Percentiles rank a stretch among this genome's conserved stretches.
Evolutionary conservation across 2,113 vertebrate genomes (phyloP).

Genomic region (Periophthalmodon schlosseri): DNA sequence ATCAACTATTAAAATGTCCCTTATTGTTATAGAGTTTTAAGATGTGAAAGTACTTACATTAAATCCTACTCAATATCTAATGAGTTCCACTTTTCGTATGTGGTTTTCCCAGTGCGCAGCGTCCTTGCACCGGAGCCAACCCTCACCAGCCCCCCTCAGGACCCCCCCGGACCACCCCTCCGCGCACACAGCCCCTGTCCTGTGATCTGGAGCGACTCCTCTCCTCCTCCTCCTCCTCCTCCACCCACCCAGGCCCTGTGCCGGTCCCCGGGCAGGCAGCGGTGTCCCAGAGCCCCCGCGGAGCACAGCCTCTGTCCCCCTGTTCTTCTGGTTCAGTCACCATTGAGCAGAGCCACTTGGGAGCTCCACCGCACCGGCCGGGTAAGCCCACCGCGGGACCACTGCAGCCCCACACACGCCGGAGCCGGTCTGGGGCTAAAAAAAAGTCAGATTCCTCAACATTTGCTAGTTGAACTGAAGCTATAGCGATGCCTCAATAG

Average conservation of each 20-base stretch:
- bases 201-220: conserved; percentile 64
- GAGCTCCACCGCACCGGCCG: conserved; percentile 47
- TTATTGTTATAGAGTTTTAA: too few relatives aligned
- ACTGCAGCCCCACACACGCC: conserved; percentile 11
- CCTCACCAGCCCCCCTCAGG: conserved; percentile 35
- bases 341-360: conserved; percentile 64
- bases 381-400: conserved; percentile 29
- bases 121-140: conserved; percentile 23
- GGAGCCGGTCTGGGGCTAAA: conserved; percentile 5
- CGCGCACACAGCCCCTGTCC: conserved; percentile 40
- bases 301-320: conserved; percentile 63
- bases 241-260: conserved; percentile 47
- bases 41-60: background rate
- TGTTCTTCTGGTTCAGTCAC: conserved; percentile 71
- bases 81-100: background rate
- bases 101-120: conserved; percentile 50
- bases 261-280: conserved; percentile 53
- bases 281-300: conserved; percentile 63
- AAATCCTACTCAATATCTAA: background rate
- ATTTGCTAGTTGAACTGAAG: background rate
- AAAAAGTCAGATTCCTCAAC: background rate
- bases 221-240: conserved; percentile 12
- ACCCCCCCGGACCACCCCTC: conserved; percentile 36
- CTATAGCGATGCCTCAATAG: background rate
- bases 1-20: too few relatives aligned